These are phyloP conservation scores for Ibycter americanus DNA, from an alignment of 2,797 vertebrate genomes.

Conservation along the genomic window DNA sequence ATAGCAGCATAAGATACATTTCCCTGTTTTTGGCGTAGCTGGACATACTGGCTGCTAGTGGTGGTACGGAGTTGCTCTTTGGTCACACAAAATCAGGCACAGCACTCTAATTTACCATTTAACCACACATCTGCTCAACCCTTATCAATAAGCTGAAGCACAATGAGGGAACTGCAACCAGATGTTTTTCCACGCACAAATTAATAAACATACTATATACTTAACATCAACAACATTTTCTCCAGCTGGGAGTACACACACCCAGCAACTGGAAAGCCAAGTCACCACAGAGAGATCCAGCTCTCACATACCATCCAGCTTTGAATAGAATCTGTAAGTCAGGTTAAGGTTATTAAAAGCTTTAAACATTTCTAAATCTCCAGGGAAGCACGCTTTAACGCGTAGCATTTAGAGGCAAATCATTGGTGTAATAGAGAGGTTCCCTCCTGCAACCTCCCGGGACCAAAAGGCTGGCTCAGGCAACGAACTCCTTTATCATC, in stretches of 20 bases:
- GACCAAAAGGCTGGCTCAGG: conserved; percentile 81
- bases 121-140: neutral
- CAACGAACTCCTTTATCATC: conserved; percentile 87
- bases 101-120: neutral
- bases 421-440: conserved; percentile 78
- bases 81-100: neutral
- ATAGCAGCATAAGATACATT: neutral
- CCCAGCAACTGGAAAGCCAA: neutral
- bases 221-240: neutral
- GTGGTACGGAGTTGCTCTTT: neutral
- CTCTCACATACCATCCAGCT: neutral
- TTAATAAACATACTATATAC: neutral
- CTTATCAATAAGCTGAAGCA: neutral
- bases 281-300: neutral
- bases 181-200: neutral
- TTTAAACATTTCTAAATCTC: conserved; percentile 80
- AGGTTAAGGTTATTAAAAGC: conserved; percentile 80
- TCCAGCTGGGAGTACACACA: fast-evolving
- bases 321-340: neutral
- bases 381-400: conserved; percentile 75
- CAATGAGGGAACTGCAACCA: neutral
- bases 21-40: neutral
- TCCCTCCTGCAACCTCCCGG: conserved; percentile 63
- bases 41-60: neutral
- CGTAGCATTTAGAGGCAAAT: conserved; percentile 81